Base-by-base conservation (phyloP, 2,888 invertebrate species). In the Eustalomyia histrio region DNA sequence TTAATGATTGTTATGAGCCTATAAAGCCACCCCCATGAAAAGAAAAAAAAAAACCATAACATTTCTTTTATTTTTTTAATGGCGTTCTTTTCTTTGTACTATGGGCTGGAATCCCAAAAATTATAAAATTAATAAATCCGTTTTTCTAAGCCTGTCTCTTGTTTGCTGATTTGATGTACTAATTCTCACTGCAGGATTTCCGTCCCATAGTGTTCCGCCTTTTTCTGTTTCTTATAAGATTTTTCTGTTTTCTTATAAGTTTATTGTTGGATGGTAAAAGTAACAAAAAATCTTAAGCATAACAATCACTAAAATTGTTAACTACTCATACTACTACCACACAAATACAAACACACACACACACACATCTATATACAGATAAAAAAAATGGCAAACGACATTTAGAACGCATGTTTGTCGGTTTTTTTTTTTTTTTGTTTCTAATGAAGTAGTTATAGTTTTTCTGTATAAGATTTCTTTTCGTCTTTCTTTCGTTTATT, bases 381-480 rank as follows among this genome's bases (percentile, higher is more conserved):
- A 12, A 39, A 10, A 53, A 7, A 57, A n/a, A 47, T n/a, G 1
- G 14, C 43, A 50, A 64, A 79, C 75, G 63, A 72, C 71, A 79
- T 79, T 71, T 47, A 39, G 71, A 79, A 82, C 79, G 82, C 82
- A 83, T 79, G 71, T 80, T 81, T 72, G 80, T 74, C 78, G 67
- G 63, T 78, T 76, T 58, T 17, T 50, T 58, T 67, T 58, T 74
- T 76, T 58, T 17, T 50, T 58, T 67, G 53, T 74, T 83, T 80
- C 79, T 83, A 83, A 83, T 83, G 83, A 83, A 83, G 83, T 75
- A 81, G 81, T 81, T 81, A 81, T 21, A 82, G 67, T 79, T 82
- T 81, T 79, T 81, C 79, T 68, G 76, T 74, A 67, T 55, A 72
- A 76, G 72, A 72, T 78, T 71, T 39, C n/a, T 58, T 74, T 39